phyloP scores from a whole-genome alignment of 2,888 invertebrate species.

The Dusona sp. region DNA sequence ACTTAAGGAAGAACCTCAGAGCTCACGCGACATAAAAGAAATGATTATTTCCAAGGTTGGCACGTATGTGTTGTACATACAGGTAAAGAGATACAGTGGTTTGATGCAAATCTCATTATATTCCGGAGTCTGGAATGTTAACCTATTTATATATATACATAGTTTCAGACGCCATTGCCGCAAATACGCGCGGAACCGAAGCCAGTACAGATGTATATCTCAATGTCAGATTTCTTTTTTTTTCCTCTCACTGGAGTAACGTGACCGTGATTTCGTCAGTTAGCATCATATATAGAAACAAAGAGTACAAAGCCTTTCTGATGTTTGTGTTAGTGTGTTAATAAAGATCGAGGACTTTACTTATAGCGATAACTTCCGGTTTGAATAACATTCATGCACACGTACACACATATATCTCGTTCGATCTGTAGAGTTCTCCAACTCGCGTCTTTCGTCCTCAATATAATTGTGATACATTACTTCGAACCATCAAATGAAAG shows the following conservation, averaged over 20 bases:
- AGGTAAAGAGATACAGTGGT: conserved; percentile 14
- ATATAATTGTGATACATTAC: conserved; percentile 25
- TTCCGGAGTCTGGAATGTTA: conserved; percentile 53
- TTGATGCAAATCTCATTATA: conserved; percentile 60
- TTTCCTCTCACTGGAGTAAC: conserved; percentile 20
- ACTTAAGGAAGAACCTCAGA: conserved; percentile 50
- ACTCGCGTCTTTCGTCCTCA: conserved; percentile 38
- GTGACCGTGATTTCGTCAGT: conserved; percentile 60
- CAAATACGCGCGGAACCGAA: neutral
- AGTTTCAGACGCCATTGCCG: conserved; percentile 13
- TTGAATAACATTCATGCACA: neutral
- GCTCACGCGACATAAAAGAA: conserved; percentile 54
- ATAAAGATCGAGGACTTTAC: conserved; percentile 63
- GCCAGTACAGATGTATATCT: conserved; percentile 28
- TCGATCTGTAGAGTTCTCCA: conserved; percentile 30
- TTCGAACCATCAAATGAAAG: conserved; percentile 2
- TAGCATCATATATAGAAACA: conserved; percentile 45
- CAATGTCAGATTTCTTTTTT: conserved; percentile 52
- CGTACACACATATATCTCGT: neutral
- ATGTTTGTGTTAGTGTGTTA: conserved; percentile 12
- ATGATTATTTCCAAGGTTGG: conserved; percentile 57
- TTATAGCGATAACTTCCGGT: conserved; percentile 59
- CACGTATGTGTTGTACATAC: conserved; percentile 9
- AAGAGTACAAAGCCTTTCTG: conserved; percentile 58
- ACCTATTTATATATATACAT: conserved; percentile 1